Evolutionary conservation across 2,888 invertebrate species (phyloP), one percentile per base, ranked within the genome.

Genomic region (Galerucella calmariensis): DNA sequence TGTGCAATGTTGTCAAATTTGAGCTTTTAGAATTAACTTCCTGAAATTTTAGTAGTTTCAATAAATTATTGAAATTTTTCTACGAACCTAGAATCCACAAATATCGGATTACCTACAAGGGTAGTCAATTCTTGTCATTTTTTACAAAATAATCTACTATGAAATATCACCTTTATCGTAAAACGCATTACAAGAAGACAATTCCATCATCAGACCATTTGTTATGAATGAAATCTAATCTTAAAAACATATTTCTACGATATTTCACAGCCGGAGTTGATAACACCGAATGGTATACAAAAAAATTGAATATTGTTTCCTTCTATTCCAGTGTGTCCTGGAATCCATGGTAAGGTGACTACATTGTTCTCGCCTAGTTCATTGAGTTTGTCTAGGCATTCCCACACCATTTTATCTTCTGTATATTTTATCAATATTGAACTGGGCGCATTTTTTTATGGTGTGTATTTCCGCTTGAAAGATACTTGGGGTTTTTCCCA

Each of bases 41-140:
- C n/a, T 4, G n/a, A 53, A n/a, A 53, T n/a, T 53, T 51, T 51
- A 51, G 11, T 51, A 51, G 11, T 51, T n/a, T 12, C 3, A n/a
- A 51, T 51, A 51, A 51, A 51, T 51, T 51, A 11, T 2, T n/a
- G n/a, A 11, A 51, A 11, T 51, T 51, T 8, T 46, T 46, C 16
- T 20, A 76, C 74, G 74, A 74, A 72, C 76, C 68, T 74, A 72
- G 66, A 72, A 74, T 72, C 66, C 72, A 66, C 53, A 70, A 67
- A 74, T 73, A 76, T 73, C 70, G 68, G 58, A 67, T 72, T 76
- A 69, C 73, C n/a, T n/a, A n/a, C n/a, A n/a, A 41, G 71, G 24
- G 9, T 20, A 59, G 24, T 59, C 4, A 56, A 56, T 56, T 56
- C 9, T 56, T 16, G 6, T 10, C 3, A 56, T n/a, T 11, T 58